These are phyloP conservation scores for Sinopyrophorus schimmeli DNA, from an alignment of 2,888 invertebrate genomes.

Conservation along the genomic window DNA sequence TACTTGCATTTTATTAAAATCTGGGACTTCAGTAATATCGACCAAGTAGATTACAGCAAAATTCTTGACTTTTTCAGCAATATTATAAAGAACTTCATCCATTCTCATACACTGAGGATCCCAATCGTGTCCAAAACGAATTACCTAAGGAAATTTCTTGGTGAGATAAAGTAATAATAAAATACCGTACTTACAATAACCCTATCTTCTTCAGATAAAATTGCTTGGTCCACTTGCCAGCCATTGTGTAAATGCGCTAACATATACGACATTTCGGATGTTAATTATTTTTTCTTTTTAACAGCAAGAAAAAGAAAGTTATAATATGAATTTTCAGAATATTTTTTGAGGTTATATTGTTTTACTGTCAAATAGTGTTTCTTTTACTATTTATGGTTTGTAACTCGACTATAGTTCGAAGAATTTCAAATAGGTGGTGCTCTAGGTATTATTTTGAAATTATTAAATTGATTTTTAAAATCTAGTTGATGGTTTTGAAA, in stretches of 20 bases:
- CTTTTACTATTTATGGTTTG: too few species aligned
- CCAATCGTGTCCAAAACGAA: conserved; percentile 99
- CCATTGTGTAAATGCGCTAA: conserved; percentile 99
- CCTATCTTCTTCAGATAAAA: conserved; percentile 96
- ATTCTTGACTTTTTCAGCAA: conserved; percentile 97
- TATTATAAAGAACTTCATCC: conserved; percentile 97
- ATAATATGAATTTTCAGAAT: too few species aligned
- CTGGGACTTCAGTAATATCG: conserved; percentile 97
- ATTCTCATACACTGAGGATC: conserved; percentile 99
- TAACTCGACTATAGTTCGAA: too few species aligned
- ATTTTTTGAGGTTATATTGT: too few species aligned
- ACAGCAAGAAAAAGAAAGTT: too few species aligned
- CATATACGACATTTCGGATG: conserved; percentile 94
- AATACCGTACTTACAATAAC: conserved; percentile 77
- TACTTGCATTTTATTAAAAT: conserved; percentile 97
- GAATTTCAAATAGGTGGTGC: too few species aligned
- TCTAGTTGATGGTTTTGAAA: too few species aligned
- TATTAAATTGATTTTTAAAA: too few species aligned
- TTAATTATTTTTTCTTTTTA: conserved; percentile 14
- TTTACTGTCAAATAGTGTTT: too few species aligned
- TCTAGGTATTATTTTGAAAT: too few species aligned
- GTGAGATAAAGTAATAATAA: conserved; percentile 1
- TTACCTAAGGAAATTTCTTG: conserved; percentile 65
- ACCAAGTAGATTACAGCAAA: conserved; percentile 98
- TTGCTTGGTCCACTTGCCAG: conserved; percentile 99